Evolutionary conservation across 2,797 vertebrate species (phyloP), one percentile per base, ranked within the genome.

Genomic region (Smutsia gigantea): DNA sequence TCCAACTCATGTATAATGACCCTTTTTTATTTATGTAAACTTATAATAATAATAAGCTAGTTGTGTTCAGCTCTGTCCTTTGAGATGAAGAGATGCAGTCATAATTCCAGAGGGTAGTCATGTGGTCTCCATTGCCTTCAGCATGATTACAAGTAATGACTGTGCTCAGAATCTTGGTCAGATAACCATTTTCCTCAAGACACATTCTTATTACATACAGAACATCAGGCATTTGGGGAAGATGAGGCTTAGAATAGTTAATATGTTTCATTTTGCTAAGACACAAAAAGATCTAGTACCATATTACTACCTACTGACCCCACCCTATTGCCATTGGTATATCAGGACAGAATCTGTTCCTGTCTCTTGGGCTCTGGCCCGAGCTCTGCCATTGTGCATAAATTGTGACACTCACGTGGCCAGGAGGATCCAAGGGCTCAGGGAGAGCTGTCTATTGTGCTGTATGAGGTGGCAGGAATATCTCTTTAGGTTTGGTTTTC

Each of bases 401-500:
- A 82, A 78, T 49, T 7, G 5, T 68, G 84, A 85, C 90, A 85
- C 29, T 53, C 39, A 21, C 64, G 79, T 68, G 86, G 49, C 69
- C 87, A 64, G 31, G 61, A 93, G 5, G 77, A 57, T 29, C 7
- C 55, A 46, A 34, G 86, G 92, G 42, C 27, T 1, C 11, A 39
- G 42, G 31, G 55, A 66, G 10, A 64, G 55, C 75, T 63, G 93
- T 37, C 75, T 37, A 23, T 72, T 84, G 55, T 46, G 0, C n/a
- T 86, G 69, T 57, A 51, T 85, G 95, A 84, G 78, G 94, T 86
- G 79, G 57, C 7, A 97, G 97, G 51, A 59, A 51, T 91, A 63
- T 94, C 74, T 93, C 39, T 83, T 94, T 85, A 91, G 94, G 96
- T 90, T 97, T 97, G 87, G 83, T 96, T 97, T 98, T 90, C 88